A percentile compares a stretch with the other conserved stretches of the same genome.
phyloP scores from a whole-genome alignment of 2,113 vertebrate species.

The Clupea harengus region DNA sequence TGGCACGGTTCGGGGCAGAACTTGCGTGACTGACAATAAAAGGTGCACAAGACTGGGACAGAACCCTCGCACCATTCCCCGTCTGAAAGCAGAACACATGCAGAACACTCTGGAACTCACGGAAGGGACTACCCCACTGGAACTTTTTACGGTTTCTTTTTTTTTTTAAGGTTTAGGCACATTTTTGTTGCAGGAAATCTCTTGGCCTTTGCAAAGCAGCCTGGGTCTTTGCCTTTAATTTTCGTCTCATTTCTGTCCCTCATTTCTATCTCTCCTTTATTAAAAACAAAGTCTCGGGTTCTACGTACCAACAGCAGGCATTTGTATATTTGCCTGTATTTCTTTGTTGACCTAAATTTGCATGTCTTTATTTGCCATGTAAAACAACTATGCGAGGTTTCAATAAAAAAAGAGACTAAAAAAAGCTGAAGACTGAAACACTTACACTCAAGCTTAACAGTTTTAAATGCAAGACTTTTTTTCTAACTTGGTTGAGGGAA shows the following conservation, averaged over 20 bases:
- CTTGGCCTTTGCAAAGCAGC: conserved; percentile 50
- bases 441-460: conserved; percentile 83
- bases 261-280: conserved; percentile 31
- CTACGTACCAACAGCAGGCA: conserved; percentile 66
- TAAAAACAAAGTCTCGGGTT: conserved; percentile 60
- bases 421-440: conserved; percentile 66
- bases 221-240: conserved; percentile 23
- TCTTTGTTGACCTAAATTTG: conserved; percentile 80
- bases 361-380: conserved; percentile 79
- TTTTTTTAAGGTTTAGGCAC: conserved; percentile 60
- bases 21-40: conserved; percentile 64
- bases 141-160: conserved; percentile 52
- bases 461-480: conserved; percentile 68
- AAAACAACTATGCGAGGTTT: conserved; percentile 52
- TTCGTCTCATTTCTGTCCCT: not conserved
- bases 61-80: conserved; percentile 62
- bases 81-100: conserved; percentile 11
- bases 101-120: conserved; percentile 44
- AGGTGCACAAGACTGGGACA: conserved; percentile 69
- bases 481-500: conserved; percentile 58
- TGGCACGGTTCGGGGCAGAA: conserved; percentile 65
- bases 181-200: conserved; percentile 77
- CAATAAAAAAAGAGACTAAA: conserved; percentile 37
- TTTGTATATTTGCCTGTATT: conserved; percentile 78
- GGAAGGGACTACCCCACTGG: conserved; percentile 62